Evolutionary conservation across 2,797 vertebrate species (phyloP), one percentile per base, ranked within the genome.

Genomic region (Heteromormyrus szaboi): DNA sequence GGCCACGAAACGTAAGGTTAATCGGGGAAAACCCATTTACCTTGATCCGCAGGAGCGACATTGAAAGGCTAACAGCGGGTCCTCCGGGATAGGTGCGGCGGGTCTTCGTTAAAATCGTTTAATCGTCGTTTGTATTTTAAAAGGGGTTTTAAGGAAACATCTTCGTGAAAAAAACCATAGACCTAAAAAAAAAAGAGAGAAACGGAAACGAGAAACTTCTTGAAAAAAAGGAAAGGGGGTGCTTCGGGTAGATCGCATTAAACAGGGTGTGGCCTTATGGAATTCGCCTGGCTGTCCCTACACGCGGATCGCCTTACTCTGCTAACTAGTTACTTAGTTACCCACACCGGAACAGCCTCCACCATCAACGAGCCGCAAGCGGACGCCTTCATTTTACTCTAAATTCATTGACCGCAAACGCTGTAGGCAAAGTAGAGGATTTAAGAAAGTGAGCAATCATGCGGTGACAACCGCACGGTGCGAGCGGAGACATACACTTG

Each of bases 251-350:
- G 94, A 95, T 93, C 93, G 93, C 93, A 94, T 93, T 94, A 92
- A 92, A 93, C 94, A 95, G 96, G 96, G 96, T 96, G 96, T 95
- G 96, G 96, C 94, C 93, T 94, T 93, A 86, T 94, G 94, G 94
- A 96, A 96, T 95, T 93, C 93, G 93, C 91, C 92, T 54, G 87
- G 79, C 76, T 68, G 90, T 62, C 62, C 72, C 76, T 84, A 88
- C 81, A 88, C 44, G 86, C 83, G 88, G 90, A 8, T 14, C 14
- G 65, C 12, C 19, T 81, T 51, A 88, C 48, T 2, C 68, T 53
- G 68, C 62, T 88, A 79, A 79, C 53, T 51, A 79, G 50, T 81
- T 44, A 44, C n/a, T 48, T 48, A 48, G 50, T 79, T 53, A 81
- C 68, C 14, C 41, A 29, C 41, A 83, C 7, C 44, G 44, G n/a